phyloP scores from a whole-genome alignment of 2,888 invertebrate genomes.

The Oeneis ivallda region DNA sequence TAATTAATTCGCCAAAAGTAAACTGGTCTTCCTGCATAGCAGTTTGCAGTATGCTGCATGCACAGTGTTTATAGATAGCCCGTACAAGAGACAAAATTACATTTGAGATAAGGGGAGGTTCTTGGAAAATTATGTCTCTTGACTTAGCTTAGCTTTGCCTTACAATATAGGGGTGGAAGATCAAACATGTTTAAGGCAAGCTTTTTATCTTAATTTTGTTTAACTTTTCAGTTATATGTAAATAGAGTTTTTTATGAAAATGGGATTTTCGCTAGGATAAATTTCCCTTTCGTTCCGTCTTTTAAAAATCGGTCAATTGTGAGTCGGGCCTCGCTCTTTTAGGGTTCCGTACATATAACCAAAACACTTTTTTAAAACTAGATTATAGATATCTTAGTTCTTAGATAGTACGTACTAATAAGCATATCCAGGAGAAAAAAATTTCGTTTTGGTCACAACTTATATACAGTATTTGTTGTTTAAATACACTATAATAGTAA shows the following conservation, averaged over 20 bases:
- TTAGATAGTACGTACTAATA: no score
- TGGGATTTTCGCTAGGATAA: background rate
- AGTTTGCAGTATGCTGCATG: background rate
- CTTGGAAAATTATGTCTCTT: constrained; percentile 19
- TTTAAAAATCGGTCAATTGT: no score
- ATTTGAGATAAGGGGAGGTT: constrained; percentile 15
- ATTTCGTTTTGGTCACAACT: no score
- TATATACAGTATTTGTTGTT: no score
- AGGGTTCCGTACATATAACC: no score
- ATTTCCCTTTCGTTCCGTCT: background rate
- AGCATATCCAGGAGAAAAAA: no score
- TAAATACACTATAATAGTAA: no score
- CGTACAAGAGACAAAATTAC: constrained; percentile 13
- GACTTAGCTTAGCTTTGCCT: constrained; percentile 1
- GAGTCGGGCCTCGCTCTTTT: no score
- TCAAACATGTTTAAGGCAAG: background rate
- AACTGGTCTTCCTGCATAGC: constrained; percentile 3
- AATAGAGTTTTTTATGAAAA: constrained; percentile 1
- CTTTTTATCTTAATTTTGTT: constrained; percentile 1
- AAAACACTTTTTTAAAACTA: no score
- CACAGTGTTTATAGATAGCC: constrained; percentile 6
- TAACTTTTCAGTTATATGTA: constrained; percentile 15
- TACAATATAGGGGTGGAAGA: background rate
- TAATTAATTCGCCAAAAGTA: constrained; percentile 15
- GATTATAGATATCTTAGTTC: no score